A percentile compares a stretch with the other conserved stretches of the same genome.
Evolutionary conservation across 2,797 vertebrate species (phyloP).

Genomic region (Pangasius krempfi): DNA sequence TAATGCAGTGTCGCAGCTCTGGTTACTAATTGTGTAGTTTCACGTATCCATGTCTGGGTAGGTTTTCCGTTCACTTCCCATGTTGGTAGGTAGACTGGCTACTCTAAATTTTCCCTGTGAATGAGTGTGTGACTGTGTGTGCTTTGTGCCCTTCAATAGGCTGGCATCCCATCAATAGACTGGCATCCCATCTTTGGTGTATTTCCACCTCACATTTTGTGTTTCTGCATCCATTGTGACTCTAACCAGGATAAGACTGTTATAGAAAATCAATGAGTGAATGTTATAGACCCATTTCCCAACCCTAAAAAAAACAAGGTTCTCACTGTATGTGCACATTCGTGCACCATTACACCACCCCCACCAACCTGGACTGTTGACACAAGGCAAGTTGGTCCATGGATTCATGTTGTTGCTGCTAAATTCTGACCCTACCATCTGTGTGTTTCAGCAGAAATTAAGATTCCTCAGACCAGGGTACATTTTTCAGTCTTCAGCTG

Average conservation of each 20-base stretch:
- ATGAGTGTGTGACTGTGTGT: neutral
- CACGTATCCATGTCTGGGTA: neutral
- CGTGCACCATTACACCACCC: no score
- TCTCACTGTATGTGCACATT: neutral
- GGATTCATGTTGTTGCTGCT: no score
- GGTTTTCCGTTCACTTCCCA: neutral
- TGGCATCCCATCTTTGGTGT: neutral
- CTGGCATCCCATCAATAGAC: neutral
- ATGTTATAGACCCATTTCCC: neutral
- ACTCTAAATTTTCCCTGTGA: neutral
- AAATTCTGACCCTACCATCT: no score
- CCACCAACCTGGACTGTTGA: no score
- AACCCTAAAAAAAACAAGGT: neutral
- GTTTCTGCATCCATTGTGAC: neutral
- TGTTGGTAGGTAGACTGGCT: neutral
- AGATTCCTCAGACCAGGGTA: no score
- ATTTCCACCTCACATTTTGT: neutral
- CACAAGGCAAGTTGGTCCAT: no score
- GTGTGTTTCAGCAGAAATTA: no score
- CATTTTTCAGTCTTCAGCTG: no score
- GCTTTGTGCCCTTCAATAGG: neutral
- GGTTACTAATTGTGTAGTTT: neutral
- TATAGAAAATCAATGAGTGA: neutral
- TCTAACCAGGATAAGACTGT: neutral
- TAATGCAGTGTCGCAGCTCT: neutral